These are phyloP conservation scores for Bombyx mandarina DNA, from an alignment of 1,140 invertebrate genomes.

Conservation along the genomic window DNA sequence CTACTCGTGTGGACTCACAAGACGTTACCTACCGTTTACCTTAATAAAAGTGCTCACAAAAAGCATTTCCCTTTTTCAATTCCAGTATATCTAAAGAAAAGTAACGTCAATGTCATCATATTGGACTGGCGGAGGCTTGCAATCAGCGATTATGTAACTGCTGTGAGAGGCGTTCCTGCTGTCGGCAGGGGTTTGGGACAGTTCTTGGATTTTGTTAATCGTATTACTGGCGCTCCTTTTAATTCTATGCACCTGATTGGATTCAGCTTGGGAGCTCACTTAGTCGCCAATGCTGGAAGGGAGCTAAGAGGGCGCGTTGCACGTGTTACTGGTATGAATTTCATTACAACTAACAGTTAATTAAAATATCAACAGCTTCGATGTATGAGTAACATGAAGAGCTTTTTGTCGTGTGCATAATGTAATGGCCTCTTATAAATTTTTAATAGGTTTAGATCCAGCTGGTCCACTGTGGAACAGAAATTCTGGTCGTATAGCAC, in stretches of 20 bases:
- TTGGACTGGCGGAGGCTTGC: conserved; percentile 76
- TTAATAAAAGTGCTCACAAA: not conserved
- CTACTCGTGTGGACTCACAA: too few species aligned
- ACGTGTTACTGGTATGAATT: conserved; percentile 25
- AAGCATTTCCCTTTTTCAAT: not conserved
- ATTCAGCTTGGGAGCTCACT: conserved; percentile 89
- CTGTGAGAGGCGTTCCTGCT: conserved; percentile 53
- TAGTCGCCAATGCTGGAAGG: conserved; percentile 83
- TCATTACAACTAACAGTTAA: not conserved
- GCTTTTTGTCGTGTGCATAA: not conserved
- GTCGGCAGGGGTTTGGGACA: conserved; percentile 51
- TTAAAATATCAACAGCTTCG: not conserved
- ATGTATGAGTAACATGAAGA: not conserved
- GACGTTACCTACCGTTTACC: too few species aligned
- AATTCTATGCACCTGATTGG: conserved; percentile 86
- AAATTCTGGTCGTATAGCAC: conserved; percentile 2
- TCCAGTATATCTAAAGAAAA: conserved; percentile 40
- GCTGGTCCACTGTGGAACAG: conserved; percentile 13
- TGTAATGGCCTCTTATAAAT: not conserved
- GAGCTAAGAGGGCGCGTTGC: conserved; percentile 23
- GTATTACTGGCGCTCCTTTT: conserved; percentile 23
- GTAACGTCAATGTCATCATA: conserved; percentile 73
- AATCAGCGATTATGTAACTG: conserved; percentile 49
- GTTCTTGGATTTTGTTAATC: conserved; percentile 61
- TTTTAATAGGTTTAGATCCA: conserved; percentile 9